A percentile compares a stretch with the other conserved stretches of the same genome.
These are phyloP conservation scores for Thereuonema tuberculata DNA, from an alignment of 1,140 invertebrate genomes.

Conservation along the genomic window DNA sequence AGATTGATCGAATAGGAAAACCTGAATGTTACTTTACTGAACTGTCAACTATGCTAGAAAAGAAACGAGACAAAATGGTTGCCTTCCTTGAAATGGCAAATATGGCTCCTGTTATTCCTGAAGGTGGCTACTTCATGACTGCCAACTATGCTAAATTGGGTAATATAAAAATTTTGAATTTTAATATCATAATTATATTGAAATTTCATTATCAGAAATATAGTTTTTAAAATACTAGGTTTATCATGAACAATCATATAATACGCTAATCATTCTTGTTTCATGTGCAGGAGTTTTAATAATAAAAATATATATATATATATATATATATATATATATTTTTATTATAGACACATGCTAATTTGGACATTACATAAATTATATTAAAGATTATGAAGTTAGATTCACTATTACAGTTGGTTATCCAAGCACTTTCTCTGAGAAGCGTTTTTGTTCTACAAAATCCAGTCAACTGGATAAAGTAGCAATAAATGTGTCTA, in stretches of 20 bases:
- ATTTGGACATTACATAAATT: too few relatives aligned
- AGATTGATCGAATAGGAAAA: conserved; percentile 50
- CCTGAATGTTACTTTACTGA: conserved; percentile 76
- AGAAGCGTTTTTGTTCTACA: too few relatives aligned
- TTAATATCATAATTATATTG: neutral
- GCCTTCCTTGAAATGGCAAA: conserved; percentile 48
- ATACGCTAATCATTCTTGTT: too few relatives aligned
- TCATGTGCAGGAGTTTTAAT: neutral
- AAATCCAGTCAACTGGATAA: too few relatives aligned
- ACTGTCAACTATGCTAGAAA: conserved; percentile 55
- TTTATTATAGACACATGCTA: too few relatives aligned
- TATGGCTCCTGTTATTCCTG: conserved; percentile 80
- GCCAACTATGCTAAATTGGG: conserved; percentile 73
- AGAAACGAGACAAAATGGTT: conserved; percentile 74
- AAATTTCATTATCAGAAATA: neutral
- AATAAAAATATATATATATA: too few relatives aligned
- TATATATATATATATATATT: too few relatives aligned
- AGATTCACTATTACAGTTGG: too few relatives aligned
- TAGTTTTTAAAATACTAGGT: neutral
- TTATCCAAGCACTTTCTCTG: too few relatives aligned
- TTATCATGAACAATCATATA: too few relatives aligned
- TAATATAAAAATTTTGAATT: conserved; percentile 29
- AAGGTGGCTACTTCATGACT: conserved; percentile 94
- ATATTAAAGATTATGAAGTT: too few relatives aligned
- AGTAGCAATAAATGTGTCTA: too few relatives aligned